phyloP scores from a whole-genome alignment of 2,113 vertebrate genomes.

The Antigone vipio region DNA sequence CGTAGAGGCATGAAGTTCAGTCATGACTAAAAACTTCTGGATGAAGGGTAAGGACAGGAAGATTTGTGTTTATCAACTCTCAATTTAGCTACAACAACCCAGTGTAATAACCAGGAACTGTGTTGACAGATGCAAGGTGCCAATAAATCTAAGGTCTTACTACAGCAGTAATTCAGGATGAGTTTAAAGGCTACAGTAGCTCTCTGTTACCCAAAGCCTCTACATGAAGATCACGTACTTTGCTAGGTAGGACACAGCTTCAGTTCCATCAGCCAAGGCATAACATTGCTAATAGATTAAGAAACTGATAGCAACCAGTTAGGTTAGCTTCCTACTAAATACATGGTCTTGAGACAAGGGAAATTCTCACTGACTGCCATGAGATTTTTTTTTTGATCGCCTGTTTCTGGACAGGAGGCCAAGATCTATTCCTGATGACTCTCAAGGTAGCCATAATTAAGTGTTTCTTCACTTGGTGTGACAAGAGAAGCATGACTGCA shows the following conservation, averaged over 20 bases:
- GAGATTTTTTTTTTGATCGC: background rate
- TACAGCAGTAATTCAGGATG: background rate
- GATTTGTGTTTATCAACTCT: background rate
- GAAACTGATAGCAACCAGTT: background rate
- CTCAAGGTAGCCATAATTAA: background rate
- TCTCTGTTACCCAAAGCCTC: background rate
- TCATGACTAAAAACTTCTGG: background rate
- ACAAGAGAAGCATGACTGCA: background rate
- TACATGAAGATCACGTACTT: background rate
- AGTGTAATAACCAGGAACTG: background rate
- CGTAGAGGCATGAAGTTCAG: background rate
- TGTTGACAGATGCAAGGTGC: background rate
- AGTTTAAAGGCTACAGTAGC: background rate
- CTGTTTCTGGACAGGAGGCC: background rate
- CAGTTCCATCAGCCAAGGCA: background rate
- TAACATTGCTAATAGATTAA: background rate
- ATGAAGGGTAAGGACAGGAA: background rate
- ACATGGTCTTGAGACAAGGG: background rate
- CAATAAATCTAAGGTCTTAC: background rate
- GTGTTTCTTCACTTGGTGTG: background rate
- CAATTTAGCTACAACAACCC: background rate
- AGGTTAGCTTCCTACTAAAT: background rate
- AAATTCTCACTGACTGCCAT: background rate
- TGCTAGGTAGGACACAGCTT: background rate
- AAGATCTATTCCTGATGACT: background rate